phyloP scores from a whole-genome alignment of 2,797 vertebrate genomes.

The Momotus momota region DNA sequence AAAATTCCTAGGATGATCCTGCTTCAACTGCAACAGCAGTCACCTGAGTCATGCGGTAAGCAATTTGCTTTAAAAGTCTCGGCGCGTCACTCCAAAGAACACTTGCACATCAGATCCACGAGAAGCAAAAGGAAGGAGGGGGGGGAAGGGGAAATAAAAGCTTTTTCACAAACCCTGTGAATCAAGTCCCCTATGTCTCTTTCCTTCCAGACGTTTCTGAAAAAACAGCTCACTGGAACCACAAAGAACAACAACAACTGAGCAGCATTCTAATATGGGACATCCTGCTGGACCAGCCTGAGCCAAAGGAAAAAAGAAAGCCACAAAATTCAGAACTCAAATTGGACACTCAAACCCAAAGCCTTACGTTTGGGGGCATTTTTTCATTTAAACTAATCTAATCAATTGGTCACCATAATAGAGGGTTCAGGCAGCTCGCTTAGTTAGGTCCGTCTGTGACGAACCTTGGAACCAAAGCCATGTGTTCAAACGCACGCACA shows the following conservation, averaged over 20 bases:
- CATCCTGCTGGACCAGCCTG: slow-evolving; percentile 47
- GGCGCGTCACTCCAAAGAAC: not conserved
- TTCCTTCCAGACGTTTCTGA: slow-evolving; percentile 61
- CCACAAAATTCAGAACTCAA: not conserved
- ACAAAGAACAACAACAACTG: slow-evolving; percentile 59
- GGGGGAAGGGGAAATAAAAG: not conserved
- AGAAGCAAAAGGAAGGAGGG: not conserved
- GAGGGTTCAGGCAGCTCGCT: slow-evolving; percentile 44
- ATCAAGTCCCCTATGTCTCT: slow-evolving; percentile 55
- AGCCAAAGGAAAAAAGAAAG: slow-evolving; percentile 47
- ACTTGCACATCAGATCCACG: not conserved
- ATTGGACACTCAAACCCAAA: slow-evolving; percentile 41
- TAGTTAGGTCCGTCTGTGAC: slow-evolving; percentile 32
- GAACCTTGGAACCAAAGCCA: slow-evolving; percentile 26
- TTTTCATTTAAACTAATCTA: slow-evolving; percentile 50
- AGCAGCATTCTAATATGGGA: slow-evolving; percentile 49
- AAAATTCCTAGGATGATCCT: slow-evolving; percentile 53
- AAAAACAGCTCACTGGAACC: slow-evolving; percentile 57
- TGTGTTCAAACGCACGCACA: slow-evolving; percentile 16
- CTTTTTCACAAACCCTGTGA: slow-evolving; percentile 54
- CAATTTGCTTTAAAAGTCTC: slow-evolving; percentile 16
- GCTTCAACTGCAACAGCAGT: not conserved
- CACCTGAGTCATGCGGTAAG: slow-evolving; percentile 51
- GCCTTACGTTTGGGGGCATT: slow-evolving; percentile 7
- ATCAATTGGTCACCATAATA: slow-evolving; percentile 61